Conservation (phyloP, 1,140 invertebrate genomes). For the Bathynomus jamesi region DNA sequence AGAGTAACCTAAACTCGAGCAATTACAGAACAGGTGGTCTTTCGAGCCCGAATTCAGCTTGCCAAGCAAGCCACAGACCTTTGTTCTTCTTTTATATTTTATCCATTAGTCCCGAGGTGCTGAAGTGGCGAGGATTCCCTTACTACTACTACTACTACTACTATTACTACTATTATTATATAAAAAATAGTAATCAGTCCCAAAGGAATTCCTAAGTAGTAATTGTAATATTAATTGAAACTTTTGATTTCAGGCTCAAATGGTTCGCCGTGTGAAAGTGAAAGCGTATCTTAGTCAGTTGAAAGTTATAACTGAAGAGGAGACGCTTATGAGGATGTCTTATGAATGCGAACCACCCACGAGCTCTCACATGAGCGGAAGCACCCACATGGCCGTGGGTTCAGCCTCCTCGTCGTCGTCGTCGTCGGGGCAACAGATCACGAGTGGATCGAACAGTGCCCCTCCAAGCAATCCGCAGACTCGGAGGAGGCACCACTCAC, state of each 20-base stretch:
- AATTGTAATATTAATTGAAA: too few species aligned
- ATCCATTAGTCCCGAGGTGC: too few species aligned
- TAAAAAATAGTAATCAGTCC: too few species aligned
- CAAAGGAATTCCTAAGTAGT: too few species aligned
- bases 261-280: conserved; percentile 72
- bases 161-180: too few species aligned
- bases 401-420: not conserved
- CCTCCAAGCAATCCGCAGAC: conserved; percentile 42
- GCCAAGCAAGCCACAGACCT: too few species aligned
- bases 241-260: conserved; percentile 61
- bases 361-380: conserved; percentile 29
- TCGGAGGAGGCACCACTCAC: conserved; percentile 69
- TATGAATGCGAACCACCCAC: conserved; percentile 75
- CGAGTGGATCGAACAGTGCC: conserved; percentile 25
- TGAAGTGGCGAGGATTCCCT: too few species aligned
- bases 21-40: too few species aligned
- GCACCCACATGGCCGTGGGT: not conserved
- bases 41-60: too few species aligned
- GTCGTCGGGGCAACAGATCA: not conserved
- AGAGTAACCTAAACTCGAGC: too few species aligned
- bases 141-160: too few species aligned
- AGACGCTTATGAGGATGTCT: conserved; percentile 76
- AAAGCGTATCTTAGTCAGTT: conserved; percentile 91
- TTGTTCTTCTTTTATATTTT: too few species aligned
- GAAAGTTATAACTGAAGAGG: conserved; percentile 85